Evolutionary conservation across 2,797 vertebrate genomes (phyloP), one percentile per base, ranked within the genome.

Genomic region (Linurgus olivaceus): DNA sequence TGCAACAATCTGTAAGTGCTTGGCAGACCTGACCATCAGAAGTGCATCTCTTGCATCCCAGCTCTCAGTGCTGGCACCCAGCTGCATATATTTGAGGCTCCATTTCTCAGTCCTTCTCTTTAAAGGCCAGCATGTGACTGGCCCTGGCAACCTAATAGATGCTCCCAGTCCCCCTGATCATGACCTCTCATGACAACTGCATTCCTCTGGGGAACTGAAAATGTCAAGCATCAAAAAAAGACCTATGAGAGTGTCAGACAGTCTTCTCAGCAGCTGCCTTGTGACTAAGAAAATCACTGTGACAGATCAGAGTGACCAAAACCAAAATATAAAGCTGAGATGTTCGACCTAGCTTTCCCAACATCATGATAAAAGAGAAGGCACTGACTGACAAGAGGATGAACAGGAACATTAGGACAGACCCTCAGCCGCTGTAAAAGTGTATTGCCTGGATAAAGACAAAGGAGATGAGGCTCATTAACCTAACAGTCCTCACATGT

Each of bases 201-300:
- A 76, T 70, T 89, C 31, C 61, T 83, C 38, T 37, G 38, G 62
- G 86, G 61, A 85, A 11, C 40, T 74, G 50, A 42, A 83, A 80
- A 91, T 84, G 84, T 91, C 88, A 95, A 55, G n/a, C 55, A 83
- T 89, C 87, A 93, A 88, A 94, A 26, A 8, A 70, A 77, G 54
- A 77, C 51, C 33, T 35, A 18, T 44, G 35, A 94, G 40, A 2
- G 0, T 57, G n/a, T 62, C 77, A 92, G 83, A 62, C 73, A 86
- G 42, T 89, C 73, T 83, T 87, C 78, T 90, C 67, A 90, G 84
- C 72, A 93, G 78, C 65, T 72, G 44, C 26, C 18, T 87, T 79
- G 25, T 82, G 74, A 59, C 83, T 88, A 40, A 71, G 62, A 74
- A 79, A 88, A 61, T 66, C 29, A 0, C 65, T 68, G n/a, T 72